Percentiles rank a stretch among this genome's conserved stretches.
These are phyloP conservation scores for Karalla daura DNA, from an alignment of 2,797 vertebrate species.

Conservation along the genomic window DNA sequence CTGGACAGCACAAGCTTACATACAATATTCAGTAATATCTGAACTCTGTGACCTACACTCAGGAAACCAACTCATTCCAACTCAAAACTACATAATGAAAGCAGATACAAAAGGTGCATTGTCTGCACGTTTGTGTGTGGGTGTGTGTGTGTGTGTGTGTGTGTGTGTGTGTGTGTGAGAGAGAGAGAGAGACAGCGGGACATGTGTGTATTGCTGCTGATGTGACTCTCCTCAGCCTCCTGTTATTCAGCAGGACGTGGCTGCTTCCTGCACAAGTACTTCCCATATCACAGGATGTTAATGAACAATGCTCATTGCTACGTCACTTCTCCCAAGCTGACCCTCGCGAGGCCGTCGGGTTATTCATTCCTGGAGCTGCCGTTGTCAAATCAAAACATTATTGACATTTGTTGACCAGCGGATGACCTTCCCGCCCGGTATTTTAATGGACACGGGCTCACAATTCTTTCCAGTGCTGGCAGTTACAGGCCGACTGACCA, in stretches of 20 bases:
- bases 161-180: conserved; percentile 25
- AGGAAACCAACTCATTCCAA: conserved; percentile 66
- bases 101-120: conserved; percentile 54
- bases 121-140: conserved; percentile 32
- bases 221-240: conserved; percentile 45
- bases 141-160: conserved; percentile 12
- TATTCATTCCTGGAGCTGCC: conserved; percentile 17
- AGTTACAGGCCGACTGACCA: neutral
- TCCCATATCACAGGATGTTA: conserved; percentile 68
- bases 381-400: conserved; percentile 25
- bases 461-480: conserved; percentile 9
- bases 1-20: conserved; percentile 15
- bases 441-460: conserved; percentile 20
- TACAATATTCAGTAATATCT: conserved; percentile 40
- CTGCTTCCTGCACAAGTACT: conserved; percentile 67
- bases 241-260: conserved; percentile 68
- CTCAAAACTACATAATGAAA: conserved; percentile 43
- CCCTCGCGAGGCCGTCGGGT: conserved; percentile 27
- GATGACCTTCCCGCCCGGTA: conserved; percentile 37
- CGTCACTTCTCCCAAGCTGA: conserved; percentile 40
- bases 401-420: conserved; percentile 37
- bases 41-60: conserved; percentile 46
- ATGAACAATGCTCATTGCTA: conserved; percentile 56
- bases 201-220: conserved; percentile 11
- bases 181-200: neutral